Evolutionary conservation across 2,888 invertebrate species (phyloP), one percentile per base, ranked within the genome.

Genomic region (Crepidodera aurea): DNA sequence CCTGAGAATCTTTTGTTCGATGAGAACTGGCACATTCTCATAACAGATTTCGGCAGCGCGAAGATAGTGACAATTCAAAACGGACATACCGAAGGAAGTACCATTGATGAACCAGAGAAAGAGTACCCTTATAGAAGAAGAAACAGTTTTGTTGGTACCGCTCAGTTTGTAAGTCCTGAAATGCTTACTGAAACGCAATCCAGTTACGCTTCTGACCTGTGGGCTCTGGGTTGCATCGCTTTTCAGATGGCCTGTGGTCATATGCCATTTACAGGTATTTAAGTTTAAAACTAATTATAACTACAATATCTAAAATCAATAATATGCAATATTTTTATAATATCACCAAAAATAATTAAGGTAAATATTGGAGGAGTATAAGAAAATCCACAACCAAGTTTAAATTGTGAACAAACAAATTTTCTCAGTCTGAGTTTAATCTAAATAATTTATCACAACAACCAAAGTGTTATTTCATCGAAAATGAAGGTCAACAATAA

Each of bases 141-240:
- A 62, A 87, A 87, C 73, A 90, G 90, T 75, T 69, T 69, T 51
- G 67, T 68, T 10, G 99, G 99, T 51, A 99, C 98, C 8, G 98
- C 99, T 1, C 98, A 98, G 79, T 99, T 98, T 81, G 97, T 99
- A 0, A 97, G 97, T 59, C 99, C 99, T 1, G 99, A 99, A 83
- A 87, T 98, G 65, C 84, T 99, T 51, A 91, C 90, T 63, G 90
- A 92, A 77, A 88, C 90, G 63, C 88, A 88, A 1, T 88, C 90
- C 54, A 88, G 90, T 48, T 86, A 87, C 57, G 87, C 93, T 39
- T 93, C 94, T 10, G 99, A 99, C 82, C 84, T 98, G 60, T 99
- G 99, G 99, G 98, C 98, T 0, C 84, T 96, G 44, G 99, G 98
- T 22, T 98, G 97, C 81, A 94, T 98, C 70, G 84, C 98, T 67